Percentiles rank a stretch among this genome's conserved stretches.
These are phyloP conservation scores for Pao palembangensis DNA, from an alignment of 2,113 vertebrate species.

Conservation along the genomic window DNA sequence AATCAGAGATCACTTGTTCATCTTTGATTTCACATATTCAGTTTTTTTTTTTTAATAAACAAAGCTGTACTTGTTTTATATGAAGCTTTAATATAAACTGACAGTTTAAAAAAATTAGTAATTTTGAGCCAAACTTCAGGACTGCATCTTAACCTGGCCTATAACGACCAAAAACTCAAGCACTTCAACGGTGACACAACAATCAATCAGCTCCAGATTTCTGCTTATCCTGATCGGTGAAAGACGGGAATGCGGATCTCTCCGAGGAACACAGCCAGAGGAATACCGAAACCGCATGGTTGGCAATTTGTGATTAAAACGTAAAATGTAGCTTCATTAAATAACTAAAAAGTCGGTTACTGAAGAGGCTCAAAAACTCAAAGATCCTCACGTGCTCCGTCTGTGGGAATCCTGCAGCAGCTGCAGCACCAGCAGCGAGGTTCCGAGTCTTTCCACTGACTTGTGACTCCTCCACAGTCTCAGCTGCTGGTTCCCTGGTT, in stretches of 20 bases:
- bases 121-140: background rate
- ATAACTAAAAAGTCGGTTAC: slow-evolving; percentile 36
- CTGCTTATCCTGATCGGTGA: background rate
- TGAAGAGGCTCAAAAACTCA: slow-evolving; percentile 2
- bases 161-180: background rate
- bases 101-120: background rate
- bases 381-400: slow-evolving; percentile 16
- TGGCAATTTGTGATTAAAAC: slow-evolving; percentile 27
- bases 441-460: too few relatives aligned
- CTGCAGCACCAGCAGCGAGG: background rate
- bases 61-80: background rate
- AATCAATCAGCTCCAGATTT: slow-evolving; percentile 42
- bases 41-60: too few relatives aligned
- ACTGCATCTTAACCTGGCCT: too few relatives aligned
- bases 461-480: background rate
- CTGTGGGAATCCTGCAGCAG: slow-evolving; percentile 21
- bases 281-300: slow-evolving; percentile 15
- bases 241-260: background rate
- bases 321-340: slow-evolving; percentile 15
- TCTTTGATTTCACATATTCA: too few relatives aligned
- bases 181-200: background rate
- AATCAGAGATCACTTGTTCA: too few relatives aligned
- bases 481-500: slow-evolving; percentile 43
- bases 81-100: background rate
- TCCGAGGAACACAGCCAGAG: slow-evolving; percentile 5